These are phyloP conservation scores for Luperina testacea DNA, from an alignment of 2,888 invertebrate genomes.

Conservation along the genomic window DNA sequence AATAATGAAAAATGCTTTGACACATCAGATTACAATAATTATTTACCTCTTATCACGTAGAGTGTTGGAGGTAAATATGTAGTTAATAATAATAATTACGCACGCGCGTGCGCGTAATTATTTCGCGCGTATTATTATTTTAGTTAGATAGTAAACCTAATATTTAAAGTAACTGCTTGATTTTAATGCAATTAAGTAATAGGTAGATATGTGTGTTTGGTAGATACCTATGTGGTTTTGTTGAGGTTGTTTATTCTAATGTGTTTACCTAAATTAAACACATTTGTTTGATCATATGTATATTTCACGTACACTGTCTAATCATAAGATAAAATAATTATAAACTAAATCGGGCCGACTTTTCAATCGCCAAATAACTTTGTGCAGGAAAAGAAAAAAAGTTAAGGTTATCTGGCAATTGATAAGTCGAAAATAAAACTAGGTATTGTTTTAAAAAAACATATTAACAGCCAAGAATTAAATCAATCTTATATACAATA, in stretches of 20 bases:
- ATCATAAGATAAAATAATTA: conserved; percentile 20
- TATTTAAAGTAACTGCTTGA: background rate
- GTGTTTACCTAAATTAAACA: conserved; percentile 35
- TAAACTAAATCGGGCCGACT: conserved; percentile 3
- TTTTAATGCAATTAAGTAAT: background rate
- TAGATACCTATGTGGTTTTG: background rate
- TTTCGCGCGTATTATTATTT: too few relatives aligned
- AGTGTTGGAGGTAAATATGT: too few relatives aligned
- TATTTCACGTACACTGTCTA: conserved; percentile 45
- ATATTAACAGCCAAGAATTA: conserved; percentile 57
- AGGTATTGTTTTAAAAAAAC: conserved; percentile 19
- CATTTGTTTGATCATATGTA: conserved; percentile 17
- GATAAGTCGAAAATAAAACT: conserved; percentile 18
- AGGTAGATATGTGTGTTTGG: background rate
- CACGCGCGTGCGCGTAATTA: too few relatives aligned
- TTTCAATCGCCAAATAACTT: conserved; percentile 28
- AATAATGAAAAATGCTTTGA: too few relatives aligned
- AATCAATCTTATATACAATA: conserved; percentile 38
- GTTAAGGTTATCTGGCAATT: background rate
- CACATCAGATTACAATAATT: too few relatives aligned
- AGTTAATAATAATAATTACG: too few relatives aligned
- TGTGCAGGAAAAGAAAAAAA: conserved; percentile 8
- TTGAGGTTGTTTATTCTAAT: background rate
- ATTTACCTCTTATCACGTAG: too few relatives aligned
- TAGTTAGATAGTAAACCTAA: background rate